Conservation (phyloP, 2,888 invertebrate species). For the Ashinkailepas kermadecensis region DNA sequence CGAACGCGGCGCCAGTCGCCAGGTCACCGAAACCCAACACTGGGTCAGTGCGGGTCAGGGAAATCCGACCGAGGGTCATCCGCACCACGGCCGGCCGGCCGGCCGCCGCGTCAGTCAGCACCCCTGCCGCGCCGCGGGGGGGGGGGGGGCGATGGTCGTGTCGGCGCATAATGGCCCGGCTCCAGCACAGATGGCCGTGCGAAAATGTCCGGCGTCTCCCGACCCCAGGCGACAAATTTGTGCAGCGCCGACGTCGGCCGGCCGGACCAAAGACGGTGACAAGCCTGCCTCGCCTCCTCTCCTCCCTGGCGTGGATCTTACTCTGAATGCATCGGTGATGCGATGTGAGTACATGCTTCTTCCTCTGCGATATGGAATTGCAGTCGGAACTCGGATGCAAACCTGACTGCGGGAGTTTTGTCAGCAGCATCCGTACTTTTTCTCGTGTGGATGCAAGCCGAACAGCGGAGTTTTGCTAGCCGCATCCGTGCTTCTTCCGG, state of each 20-base stretch:
- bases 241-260: background rate
- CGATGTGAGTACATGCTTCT: too few species aligned
- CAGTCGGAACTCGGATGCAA: too few species aligned
- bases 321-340: too few species aligned
- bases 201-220: background rate
- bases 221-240: background rate
- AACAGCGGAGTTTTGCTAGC: too few species aligned
- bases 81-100: background rate
- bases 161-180: slow-evolving; percentile 3
- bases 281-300: too few species aligned
- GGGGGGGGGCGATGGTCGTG: background rate
- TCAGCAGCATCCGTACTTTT: too few species aligned
- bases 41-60: background rate
- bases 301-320: too few species aligned
- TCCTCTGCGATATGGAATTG: too few species aligned
- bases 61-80: background rate
- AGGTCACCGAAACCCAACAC: background rate
- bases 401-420: too few species aligned
- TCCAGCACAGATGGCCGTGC: background rate
- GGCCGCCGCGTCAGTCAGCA: background rate
- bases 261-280: too few species aligned
- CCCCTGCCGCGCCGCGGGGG: background rate
- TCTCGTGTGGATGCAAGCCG: too few species aligned
- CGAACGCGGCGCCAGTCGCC: background rate
- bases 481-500: too few species aligned